Percentiles rank a stretch among this genome's conserved stretches.
These are phyloP conservation scores for Leptopilina boulardi DNA, from an alignment of 1,140 invertebrate species.

Conservation along the genomic window DNA sequence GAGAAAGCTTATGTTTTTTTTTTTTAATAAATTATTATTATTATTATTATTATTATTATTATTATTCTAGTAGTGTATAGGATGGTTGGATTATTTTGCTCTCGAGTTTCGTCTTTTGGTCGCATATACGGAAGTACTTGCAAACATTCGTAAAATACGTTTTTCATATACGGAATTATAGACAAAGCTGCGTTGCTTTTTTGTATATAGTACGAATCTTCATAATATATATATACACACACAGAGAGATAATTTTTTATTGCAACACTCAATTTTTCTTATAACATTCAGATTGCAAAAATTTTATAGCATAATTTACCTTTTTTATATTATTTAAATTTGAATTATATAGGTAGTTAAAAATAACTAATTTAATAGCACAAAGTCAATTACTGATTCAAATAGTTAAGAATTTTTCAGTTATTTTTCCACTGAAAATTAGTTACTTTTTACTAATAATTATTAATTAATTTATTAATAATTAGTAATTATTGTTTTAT, in stretches of 20 bases:
- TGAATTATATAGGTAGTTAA: too few species aligned
- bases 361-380: too few species aligned
- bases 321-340: too few species aligned
- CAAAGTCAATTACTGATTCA: too few species aligned
- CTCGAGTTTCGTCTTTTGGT: neutral
- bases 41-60: too few species aligned
- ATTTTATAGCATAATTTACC: too few species aligned
- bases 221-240: neutral
- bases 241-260: constrained; percentile 10
- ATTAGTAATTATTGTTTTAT: too few species aligned
- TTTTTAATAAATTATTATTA: neutral
- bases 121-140: constrained; percentile 13
- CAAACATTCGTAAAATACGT: constrained; percentile 33
- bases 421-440: too few species aligned
- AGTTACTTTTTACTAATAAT: too few species aligned
- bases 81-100: neutral
- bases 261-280: neutral
- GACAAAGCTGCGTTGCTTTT: neutral
- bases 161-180: neutral
- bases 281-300: too few species aligned
- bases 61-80: neutral
- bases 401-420: too few species aligned
- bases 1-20: neutral
- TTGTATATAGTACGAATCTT: neutral
- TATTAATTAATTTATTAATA: too few species aligned